phyloP scores from a whole-genome alignment of 2,113 vertebrate genomes.

The Cryptomyrus ogoouensis region DNA sequence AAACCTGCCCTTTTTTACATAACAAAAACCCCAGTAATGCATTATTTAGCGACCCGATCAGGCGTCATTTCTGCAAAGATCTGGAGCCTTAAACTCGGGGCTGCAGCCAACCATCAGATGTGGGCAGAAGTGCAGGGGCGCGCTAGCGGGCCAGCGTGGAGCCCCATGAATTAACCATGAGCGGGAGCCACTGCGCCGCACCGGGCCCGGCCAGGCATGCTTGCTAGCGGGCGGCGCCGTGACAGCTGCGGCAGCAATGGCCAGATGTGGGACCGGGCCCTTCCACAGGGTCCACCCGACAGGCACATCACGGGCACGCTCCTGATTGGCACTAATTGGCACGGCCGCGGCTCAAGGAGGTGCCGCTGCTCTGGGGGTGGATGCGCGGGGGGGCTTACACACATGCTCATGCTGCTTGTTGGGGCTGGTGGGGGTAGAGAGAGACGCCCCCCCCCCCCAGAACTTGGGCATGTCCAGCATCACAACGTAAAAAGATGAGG shows the following conservation, averaged over 20 bases:
- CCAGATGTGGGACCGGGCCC: constrained; percentile 45
- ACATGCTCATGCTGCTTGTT: constrained; percentile 4
- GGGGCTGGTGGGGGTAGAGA: background rate
- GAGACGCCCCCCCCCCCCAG: background rate
- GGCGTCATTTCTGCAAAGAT: constrained; percentile 50
- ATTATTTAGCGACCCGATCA: constrained; percentile 64
- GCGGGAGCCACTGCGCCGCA: background rate
- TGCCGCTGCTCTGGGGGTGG: background rate
- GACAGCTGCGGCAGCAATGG: constrained; percentile 38
- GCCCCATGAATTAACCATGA: constrained; percentile 50
- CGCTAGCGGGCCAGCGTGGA: background rate
- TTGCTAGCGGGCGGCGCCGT: constrained; percentile 31
- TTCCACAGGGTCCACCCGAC: constrained; percentile 25
- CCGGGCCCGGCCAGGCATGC: background rate
- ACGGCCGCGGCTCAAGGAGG: constrained; percentile 25
- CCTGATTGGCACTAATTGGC: constrained; percentile 60
- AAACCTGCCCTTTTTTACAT: constrained; percentile 60
- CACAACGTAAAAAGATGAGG: constrained; percentile 29
- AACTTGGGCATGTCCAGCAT: constrained; percentile 36
- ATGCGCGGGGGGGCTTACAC: background rate
- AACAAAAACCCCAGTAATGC: constrained; percentile 48
- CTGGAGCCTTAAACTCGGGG: constrained; percentile 43
- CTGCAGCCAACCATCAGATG: constrained; percentile 37
- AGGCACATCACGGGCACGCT: constrained; percentile 39
- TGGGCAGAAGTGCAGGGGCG: constrained; percentile 22